phyloP scores from a whole-genome alignment of 2,888 invertebrate genomes.

The Amphimallon solstitiale region DNA sequence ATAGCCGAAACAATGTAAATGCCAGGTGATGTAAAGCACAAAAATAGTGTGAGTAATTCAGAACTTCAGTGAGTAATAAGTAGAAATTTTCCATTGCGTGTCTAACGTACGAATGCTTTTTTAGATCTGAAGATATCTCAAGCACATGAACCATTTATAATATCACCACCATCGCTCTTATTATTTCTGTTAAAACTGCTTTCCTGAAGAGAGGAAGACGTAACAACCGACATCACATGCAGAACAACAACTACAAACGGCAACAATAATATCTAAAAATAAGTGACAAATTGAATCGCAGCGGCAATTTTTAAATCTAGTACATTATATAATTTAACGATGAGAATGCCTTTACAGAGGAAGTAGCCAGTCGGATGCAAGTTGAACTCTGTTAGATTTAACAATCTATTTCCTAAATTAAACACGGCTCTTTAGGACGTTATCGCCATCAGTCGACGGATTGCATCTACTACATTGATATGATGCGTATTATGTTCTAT shows the following conservation, averaged over 20 bases:
- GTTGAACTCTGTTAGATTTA: slow-evolving; percentile 64
- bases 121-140: too few relatives aligned
- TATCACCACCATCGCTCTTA: background rate
- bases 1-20: background rate
- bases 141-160: background rate
- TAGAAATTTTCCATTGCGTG: slow-evolving; percentile 7
- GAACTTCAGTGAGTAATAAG: background rate
- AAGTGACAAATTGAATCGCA: slow-evolving; percentile 55
- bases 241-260: slow-evolving; percentile 13
- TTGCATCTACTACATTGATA: slow-evolving; percentile 25
- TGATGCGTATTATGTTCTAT: too few relatives aligned
- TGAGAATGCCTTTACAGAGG: slow-evolving; percentile 64
- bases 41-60: background rate
- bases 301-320: slow-evolving; percentile 63
- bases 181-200: background rate
- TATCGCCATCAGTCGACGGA: slow-evolving; percentile 26
- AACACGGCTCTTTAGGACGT: slow-evolving; percentile 44
- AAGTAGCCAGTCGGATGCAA: slow-evolving; percentile 65
- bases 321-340: slow-evolving; percentile 63
- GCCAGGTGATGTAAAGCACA: background rate
- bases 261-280: slow-evolving; percentile 44
- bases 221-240: slow-evolving; percentile 2
- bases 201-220: slow-evolving; percentile 22
- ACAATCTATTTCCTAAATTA: slow-evolving; percentile 66
- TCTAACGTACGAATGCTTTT: background rate